Evolutionary conservation across 2,113 vertebrate genomes (phyloP).

Genomic region (Myotis brandtii): DNA sequence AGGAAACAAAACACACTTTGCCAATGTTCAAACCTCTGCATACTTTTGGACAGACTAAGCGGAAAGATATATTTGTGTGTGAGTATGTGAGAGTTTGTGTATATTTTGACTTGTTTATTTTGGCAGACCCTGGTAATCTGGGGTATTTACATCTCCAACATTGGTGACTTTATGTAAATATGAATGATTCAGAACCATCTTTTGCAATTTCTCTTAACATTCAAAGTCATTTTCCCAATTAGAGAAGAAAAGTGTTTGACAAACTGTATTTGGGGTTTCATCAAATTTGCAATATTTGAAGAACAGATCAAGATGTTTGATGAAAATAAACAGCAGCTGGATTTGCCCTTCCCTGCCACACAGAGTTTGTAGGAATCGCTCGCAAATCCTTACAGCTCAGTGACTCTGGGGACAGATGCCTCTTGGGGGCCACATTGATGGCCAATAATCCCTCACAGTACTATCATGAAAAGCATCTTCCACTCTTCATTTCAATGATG

Average conservation of each 20-base stretch:
- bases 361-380: conserved; percentile 58
- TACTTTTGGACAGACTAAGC: background rate
- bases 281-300: conserved; percentile 77
- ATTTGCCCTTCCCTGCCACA: conserved; percentile 74
- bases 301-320: conserved; percentile 79
- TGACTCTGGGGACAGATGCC: conserved; percentile 72
- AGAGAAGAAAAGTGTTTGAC: conserved; percentile 73
- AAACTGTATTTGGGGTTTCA: conserved; percentile 73
- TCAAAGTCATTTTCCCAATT: conserved; percentile 73
- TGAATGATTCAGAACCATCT: conserved; percentile 56
- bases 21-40: background rate
- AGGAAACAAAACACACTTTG: background rate
- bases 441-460: conserved; percentile 69
- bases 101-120: background rate
- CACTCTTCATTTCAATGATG: conserved; percentile 53
- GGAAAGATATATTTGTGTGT: background rate
- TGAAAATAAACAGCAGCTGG: conserved; percentile 80
- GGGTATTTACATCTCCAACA: conserved; percentile 1
- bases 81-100: background rate
- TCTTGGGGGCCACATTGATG: conserved; percentile 68
- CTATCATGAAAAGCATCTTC: conserved; percentile 56
- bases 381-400: conserved; percentile 67
- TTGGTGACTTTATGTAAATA: conserved; percentile 51
- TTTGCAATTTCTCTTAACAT: conserved; percentile 69
- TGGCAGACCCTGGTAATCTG: background rate